phyloP scores from a whole-genome alignment of 2,113 vertebrate species.

The Procavia capensis region DNA sequence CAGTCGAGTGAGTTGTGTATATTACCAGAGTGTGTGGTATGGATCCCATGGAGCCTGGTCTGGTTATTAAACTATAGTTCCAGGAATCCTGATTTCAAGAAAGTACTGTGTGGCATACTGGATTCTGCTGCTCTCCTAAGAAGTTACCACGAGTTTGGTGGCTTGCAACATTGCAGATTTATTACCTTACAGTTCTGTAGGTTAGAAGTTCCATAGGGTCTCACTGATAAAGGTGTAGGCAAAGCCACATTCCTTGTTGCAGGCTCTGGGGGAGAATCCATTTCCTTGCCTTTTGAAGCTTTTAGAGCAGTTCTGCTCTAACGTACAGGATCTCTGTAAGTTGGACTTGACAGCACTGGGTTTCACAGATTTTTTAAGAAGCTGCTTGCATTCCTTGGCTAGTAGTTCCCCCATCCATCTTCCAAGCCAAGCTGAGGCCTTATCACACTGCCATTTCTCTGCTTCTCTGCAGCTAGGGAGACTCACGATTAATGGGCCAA shows the following conservation, averaged over 20 bases:
- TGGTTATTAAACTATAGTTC: not conserved
- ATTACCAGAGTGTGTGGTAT: not conserved
- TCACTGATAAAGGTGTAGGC: not conserved
- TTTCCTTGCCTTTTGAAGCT: not conserved
- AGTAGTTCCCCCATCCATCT: not conserved
- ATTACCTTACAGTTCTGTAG: not conserved
- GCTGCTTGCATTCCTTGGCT: not conserved
- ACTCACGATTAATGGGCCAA: not conserved
- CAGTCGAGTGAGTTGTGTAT: not conserved
- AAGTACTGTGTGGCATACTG: not conserved
- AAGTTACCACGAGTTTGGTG: not conserved
- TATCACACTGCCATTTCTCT: not conserved
- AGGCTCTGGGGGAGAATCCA: not conserved
- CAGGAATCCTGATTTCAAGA: not conserved
- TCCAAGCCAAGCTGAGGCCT: not conserved
- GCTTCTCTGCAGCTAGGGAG: not conserved
- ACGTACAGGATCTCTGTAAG: too few species aligned
- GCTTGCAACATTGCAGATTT: not conserved
- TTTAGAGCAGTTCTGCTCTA: too few species aligned
- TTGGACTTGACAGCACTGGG: too few species aligned
- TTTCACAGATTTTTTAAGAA: too few species aligned
- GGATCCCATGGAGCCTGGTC: not conserved
- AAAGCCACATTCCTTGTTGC: not conserved
- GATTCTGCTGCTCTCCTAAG: not conserved
- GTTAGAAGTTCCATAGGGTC: not conserved